phyloP scores from a whole-genome alignment of 2,797 vertebrate species.

The Pangasius larnaudii region DNA sequence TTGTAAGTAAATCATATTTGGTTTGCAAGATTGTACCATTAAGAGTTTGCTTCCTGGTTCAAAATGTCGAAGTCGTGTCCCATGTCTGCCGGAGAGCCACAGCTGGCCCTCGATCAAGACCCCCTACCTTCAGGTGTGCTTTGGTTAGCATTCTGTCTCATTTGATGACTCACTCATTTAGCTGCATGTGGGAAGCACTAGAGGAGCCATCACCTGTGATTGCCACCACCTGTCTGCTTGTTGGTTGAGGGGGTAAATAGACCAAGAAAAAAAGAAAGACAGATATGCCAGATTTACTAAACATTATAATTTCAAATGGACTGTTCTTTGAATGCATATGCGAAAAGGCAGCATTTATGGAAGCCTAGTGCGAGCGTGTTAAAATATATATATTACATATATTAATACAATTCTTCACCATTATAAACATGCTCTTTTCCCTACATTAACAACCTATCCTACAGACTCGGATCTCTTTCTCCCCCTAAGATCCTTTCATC shows the following conservation, averaged over 20 bases:
- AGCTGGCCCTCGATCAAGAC: neutral
- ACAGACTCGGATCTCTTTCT: neutral
- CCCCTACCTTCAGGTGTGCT: neutral
- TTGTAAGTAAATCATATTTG: neutral
- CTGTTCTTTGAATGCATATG: neutral
- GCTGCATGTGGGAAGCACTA: neutral
- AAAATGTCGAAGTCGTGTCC: neutral
- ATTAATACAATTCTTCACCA: neutral
- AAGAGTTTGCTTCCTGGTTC: neutral
- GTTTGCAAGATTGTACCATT: neutral
- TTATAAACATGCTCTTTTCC: neutral
- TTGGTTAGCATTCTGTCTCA: neutral
- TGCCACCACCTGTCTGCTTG: neutral
- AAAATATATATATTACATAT: neutral
- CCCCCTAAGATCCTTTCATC: conserved; percentile 11
- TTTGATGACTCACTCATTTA: conserved; percentile 1
- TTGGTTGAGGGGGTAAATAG: neutral
- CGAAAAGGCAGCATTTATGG: neutral
- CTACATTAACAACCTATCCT: neutral
- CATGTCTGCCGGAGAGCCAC: neutral
- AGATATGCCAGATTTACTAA: neutral
- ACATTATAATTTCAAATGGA: neutral
- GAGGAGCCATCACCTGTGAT: neutral
- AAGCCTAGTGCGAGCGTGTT: neutral
- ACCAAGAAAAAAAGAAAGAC: too few relatives aligned